phyloP scores from a whole-genome alignment of 2,888 invertebrate genomes.

The Thera britannica region DNA sequence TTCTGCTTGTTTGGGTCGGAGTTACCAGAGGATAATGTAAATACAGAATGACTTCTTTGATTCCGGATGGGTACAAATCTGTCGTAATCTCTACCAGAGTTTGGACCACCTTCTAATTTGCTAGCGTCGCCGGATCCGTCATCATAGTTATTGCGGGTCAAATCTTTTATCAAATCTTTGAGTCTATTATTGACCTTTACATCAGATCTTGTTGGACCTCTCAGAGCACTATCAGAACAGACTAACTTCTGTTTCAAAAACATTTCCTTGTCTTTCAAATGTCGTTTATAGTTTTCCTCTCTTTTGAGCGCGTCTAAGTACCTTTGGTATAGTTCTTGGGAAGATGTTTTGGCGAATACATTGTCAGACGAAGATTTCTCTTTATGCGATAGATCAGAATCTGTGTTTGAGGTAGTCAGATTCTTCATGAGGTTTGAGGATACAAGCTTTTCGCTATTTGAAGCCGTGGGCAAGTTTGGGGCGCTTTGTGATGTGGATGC shows the following conservation, averaged over 20 bases:
- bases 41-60: constrained; percentile 76
- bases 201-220: constrained; percentile 49
- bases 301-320: constrained; percentile 71
- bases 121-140: constrained; percentile 81
- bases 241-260: constrained; percentile 75
- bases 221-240: constrained; percentile 63
- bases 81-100: constrained; percentile 52
- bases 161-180: constrained; percentile 73
- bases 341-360: constrained; percentile 65
- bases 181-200: constrained; percentile 58
- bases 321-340: constrained; percentile 72
- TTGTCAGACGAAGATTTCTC: constrained; percentile 64
- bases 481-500: constrained; percentile 78
- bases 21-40: constrained; percentile 73
- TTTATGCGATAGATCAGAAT: constrained; percentile 69
- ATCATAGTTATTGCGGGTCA: constrained; percentile 75
- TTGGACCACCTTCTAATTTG: constrained; percentile 68
- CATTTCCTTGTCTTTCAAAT: constrained; percentile 71
- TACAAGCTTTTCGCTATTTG: constrained; percentile 55
- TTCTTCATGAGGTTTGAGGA: constrained; percentile 50
- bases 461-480: constrained; percentile 67
- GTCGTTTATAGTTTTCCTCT: constrained; percentile 71
- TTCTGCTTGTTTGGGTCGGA: constrained; percentile 60
- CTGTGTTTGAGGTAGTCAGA: constrained; percentile 58
- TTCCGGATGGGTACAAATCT: constrained; percentile 50